A percentile compares a stretch with the other conserved stretches of the same genome.
These are phyloP conservation scores for Scaptodrosophila lebanonensis DNA, from an alignment of 1,140 invertebrate species.

Conservation along the genomic window DNA sequence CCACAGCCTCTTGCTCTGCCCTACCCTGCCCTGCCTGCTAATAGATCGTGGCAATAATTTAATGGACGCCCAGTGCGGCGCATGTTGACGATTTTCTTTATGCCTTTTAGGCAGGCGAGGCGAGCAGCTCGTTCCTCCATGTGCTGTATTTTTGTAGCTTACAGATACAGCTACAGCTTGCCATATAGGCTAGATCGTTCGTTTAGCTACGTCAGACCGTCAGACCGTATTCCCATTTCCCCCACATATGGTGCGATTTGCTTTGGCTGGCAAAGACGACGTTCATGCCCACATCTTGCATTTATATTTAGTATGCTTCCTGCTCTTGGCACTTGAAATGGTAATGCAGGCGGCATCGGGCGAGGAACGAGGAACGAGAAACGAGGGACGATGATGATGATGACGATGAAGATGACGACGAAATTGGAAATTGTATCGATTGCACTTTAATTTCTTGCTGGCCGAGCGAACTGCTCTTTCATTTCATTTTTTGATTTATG, in stretches of 20 bases:
- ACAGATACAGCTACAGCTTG: too few relatives aligned
- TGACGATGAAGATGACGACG: too few relatives aligned
- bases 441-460: conserved; percentile 39
- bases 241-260: conserved; percentile 48
- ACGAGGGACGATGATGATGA: conserved; percentile 15
- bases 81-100: too few relatives aligned
- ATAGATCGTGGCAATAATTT: conserved; percentile 69
- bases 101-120: too few relatives aligned
- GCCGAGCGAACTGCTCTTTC: background rate
- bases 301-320: conserved; percentile 71
- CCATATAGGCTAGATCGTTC: too few relatives aligned
- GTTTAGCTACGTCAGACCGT: conserved; percentile 1
- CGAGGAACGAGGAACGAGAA: conserved; percentile 14
- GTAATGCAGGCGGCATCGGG: background rate
- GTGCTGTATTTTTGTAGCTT: too few relatives aligned
- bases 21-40: conserved; percentile 44
- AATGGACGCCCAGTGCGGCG: conserved; percentile 45
- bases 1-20: conserved; percentile 1
- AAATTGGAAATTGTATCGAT: conserved; percentile 51
- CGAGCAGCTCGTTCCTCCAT: too few relatives aligned
- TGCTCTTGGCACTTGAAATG: conserved; percentile 50
- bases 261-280: too few relatives aligned
- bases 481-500: conserved; percentile 36
- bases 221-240: background rate
- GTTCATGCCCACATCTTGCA: conserved; percentile 46